Percentiles rank a stretch among this genome's conserved stretches.
Evolutionary conservation across 2,113 vertebrate species (phyloP).

Genomic region (Murina feae): DNA sequence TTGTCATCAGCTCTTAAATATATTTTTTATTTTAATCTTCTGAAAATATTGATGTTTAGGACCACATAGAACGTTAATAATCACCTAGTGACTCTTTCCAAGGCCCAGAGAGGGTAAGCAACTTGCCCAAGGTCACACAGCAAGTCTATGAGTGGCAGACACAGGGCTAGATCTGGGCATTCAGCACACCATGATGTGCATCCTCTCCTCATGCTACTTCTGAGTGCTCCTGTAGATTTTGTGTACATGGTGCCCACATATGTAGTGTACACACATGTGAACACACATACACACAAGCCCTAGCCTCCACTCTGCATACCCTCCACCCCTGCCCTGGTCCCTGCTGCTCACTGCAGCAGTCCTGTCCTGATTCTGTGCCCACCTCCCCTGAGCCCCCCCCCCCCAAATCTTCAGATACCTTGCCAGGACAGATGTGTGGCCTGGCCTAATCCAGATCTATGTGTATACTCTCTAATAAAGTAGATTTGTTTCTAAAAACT

Average conservation of each 20-base stretch:
- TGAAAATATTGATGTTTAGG: neutral
- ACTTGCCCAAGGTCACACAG: neutral
- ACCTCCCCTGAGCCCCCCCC: accelerated
- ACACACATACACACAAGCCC: neutral
- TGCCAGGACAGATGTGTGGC: neutral
- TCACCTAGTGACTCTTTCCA: neutral
- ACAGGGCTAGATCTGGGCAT: neutral
- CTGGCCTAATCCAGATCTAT: neutral
- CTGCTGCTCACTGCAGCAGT: neutral
- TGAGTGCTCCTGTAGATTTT: neutral
- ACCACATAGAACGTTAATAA: neutral
- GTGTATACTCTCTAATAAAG: slow-evolving; percentile 59
- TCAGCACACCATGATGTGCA: neutral
- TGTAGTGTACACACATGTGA: neutral
- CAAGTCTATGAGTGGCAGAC: neutral
- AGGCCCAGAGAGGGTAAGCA: neutral
- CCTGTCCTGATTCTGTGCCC: neutral
- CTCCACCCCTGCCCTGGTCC: neutral
- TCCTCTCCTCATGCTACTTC: neutral
- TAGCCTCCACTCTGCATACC: neutral
- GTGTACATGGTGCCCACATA: neutral
- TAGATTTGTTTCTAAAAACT: slow-evolving; percentile 57
- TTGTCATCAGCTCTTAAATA: neutral
- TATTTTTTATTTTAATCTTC: neutral
- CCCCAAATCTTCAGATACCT: neutral